phyloP scores from a whole-genome alignment of 1,140 invertebrate species.

The Cecropterus lyciades region DNA sequence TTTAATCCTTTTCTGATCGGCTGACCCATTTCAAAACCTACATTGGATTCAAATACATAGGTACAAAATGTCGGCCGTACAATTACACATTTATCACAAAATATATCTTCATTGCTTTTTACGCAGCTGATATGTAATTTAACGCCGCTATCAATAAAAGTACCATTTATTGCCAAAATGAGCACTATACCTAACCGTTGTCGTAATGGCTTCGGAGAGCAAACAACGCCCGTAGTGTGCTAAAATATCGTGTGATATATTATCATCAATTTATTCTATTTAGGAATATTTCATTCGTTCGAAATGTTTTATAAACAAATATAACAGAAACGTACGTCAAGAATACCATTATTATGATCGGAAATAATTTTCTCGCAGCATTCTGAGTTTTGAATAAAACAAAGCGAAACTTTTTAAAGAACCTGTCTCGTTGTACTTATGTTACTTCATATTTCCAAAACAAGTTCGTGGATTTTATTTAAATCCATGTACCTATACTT shows the following conservation, averaged over 20 bases:
- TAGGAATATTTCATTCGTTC: slow-evolving; percentile 5
- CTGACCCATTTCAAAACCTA: too few species aligned
- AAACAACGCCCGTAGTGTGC: slow-evolving; percentile 9
- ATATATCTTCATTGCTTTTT: background rate
- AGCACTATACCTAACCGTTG: background rate
- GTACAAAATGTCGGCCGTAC: too few species aligned
- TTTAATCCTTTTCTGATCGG: too few species aligned
- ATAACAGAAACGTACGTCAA: background rate
- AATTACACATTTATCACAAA: too few species aligned
- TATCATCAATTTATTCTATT: slow-evolving; percentile 14
- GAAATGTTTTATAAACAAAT: slow-evolving; percentile 6
- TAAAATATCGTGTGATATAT: slow-evolving; percentile 27
- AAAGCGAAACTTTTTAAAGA: background rate
- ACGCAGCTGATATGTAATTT: background rate
- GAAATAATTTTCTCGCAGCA: background rate
- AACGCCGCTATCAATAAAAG: background rate
- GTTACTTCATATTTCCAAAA: too few species aligned
- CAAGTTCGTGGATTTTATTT: too few species aligned
- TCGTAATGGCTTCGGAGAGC: slow-evolving; percentile 12
- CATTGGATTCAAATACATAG: too few species aligned
- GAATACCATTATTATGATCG: background rate
- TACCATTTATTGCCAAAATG: slow-evolving; percentile 10
- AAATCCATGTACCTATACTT: too few species aligned
- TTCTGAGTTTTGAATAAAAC: background rate
- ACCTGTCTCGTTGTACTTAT: too few species aligned